Evolutionary conservation across 2,113 vertebrate genomes (phyloP).

Genomic region (Microtus pennsylvanicus): DNA sequence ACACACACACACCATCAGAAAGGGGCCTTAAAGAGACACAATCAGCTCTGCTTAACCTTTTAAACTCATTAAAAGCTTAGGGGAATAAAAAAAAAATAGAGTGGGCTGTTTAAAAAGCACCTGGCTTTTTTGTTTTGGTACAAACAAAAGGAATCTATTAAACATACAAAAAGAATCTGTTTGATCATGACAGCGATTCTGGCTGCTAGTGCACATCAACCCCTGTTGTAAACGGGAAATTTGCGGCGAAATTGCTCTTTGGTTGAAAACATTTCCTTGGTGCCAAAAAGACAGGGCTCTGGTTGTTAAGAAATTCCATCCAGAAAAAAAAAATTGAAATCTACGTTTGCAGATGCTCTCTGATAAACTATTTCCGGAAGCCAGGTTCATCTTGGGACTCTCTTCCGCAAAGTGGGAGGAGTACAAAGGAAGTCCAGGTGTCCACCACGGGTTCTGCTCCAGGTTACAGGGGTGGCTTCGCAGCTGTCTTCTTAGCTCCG

Average conservation of each 20-base stretch:
- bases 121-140: slow-evolving; percentile 13
- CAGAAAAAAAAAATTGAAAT: slow-evolving; percentile 56
- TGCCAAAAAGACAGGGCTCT: background rate
- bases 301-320: background rate
- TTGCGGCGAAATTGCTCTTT: slow-evolving; percentile 52
- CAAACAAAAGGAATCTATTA: slow-evolving; percentile 21
- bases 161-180: background rate
- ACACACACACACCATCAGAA: slow-evolving; percentile 56
- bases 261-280: slow-evolving; percentile 54
- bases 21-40: slow-evolving; percentile 69
- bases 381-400: background rate
- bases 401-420: background rate
- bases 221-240: slow-evolving; percentile 31
- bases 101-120: background rate
- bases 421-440: background rate
- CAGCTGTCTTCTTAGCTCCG: background rate
- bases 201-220: background rate
- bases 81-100: background rate
- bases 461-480: background rate
- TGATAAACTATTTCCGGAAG: background rate
- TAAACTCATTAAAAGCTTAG: background rate
- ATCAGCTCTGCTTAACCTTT: slow-evolving; percentile 59
- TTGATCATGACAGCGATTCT: slow-evolving; percentile 40
- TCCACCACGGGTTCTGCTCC: background rate
- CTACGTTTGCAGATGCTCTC: slow-evolving; percentile 19